A percentile compares a stretch with the other conserved stretches of the same genome.
Evolutionary conservation across 64 coral and sea anemone genomes (phyloP).

Genomic region (Astreopora myriophthalma): DNA sequence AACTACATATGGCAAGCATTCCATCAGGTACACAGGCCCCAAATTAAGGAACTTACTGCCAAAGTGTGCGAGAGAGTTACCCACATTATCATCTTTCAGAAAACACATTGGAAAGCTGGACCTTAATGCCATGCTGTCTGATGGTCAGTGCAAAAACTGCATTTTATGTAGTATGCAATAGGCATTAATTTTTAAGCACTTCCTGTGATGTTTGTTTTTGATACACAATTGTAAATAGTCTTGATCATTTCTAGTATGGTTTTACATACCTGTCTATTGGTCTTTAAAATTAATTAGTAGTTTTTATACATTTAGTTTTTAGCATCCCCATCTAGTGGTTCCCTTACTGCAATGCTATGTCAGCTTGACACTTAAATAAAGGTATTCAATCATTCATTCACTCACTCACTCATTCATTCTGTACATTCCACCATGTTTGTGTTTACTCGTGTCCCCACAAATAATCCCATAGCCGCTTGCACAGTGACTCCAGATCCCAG

Average conservation of each 20-base stretch:
- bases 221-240: no score
- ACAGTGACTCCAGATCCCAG: no score
- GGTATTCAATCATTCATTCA: no score
- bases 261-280: no score
- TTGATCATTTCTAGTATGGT: no score
- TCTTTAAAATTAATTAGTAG: not conserved
- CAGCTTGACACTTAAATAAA: no score
- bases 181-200: not conserved
- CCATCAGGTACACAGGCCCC: not conserved
- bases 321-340: not conserved
- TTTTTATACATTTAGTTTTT: not conserved
- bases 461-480: no score
- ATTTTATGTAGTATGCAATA: not conserved
- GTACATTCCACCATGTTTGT: no score
- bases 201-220: not conserved
- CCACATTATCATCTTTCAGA: not conserved
- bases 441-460: no score
- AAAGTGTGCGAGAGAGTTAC: not conserved
- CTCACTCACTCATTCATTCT: no score
- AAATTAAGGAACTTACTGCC: not conserved
- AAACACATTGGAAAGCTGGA: not conserved
- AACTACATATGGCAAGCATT: no score
- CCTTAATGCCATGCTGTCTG: not conserved
- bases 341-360: no score
- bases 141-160: not conserved